Evolutionary conservation across 2,113 vertebrate genomes (phyloP).

Genomic region (Lathamus discolor): DNA sequence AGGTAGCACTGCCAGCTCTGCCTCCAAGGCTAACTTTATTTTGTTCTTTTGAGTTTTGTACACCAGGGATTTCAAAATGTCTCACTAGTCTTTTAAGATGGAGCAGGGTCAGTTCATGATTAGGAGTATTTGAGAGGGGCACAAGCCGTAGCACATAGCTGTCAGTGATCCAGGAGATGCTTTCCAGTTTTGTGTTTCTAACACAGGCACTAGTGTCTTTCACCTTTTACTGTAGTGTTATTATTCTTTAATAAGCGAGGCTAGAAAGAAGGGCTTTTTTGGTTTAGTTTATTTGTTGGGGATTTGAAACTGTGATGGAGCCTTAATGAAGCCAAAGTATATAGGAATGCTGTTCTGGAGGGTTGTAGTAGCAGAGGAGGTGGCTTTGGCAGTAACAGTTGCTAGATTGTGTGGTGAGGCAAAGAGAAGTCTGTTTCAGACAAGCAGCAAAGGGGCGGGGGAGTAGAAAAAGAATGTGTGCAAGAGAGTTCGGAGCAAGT

Average conservation of each 20-base stretch:
- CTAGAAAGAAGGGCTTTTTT: background rate
- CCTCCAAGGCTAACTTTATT: background rate
- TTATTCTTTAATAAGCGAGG: background rate
- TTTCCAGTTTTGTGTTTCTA: background rate
- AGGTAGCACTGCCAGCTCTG: background rate
- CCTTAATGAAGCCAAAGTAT: background rate
- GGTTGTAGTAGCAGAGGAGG: conserved; percentile 25
- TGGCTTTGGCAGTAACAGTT: conserved; percentile 52
- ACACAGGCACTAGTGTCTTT: background rate
- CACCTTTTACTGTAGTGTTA: background rate
- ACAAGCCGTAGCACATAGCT: background rate
- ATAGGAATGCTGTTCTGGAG: conserved; percentile 17
- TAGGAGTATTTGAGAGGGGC: background rate
- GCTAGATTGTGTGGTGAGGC: conserved; percentile 52
- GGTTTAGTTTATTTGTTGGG: background rate
- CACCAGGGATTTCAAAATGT: background rate
- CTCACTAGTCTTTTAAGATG: background rate
- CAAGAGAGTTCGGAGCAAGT: background rate
- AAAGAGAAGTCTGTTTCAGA: conserved; percentile 32
- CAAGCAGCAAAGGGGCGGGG: conserved; percentile 18
- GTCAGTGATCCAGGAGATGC: background rate
- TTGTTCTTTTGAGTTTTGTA: background rate
- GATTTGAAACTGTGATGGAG: background rate
- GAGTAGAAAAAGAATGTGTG: conserved; percentile 42
- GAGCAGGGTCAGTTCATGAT: background rate